Conservation (phyloP, 1,140 invertebrate species). For the Wiebesia pumilae region DNA sequence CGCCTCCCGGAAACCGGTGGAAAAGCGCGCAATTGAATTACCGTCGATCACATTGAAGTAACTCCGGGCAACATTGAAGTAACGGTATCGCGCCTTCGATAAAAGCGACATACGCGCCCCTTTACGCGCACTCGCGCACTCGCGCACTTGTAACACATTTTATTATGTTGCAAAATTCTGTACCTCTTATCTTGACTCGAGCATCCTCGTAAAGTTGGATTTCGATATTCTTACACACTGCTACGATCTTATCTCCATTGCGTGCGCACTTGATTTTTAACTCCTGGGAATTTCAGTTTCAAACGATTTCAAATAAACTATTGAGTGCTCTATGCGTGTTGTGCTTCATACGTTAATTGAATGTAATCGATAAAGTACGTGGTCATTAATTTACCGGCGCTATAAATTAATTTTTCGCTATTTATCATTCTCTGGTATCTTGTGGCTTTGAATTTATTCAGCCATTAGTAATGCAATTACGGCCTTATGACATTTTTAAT, state of each 20-base stretch:
- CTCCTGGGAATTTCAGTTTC: neutral
- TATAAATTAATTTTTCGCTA: neutral
- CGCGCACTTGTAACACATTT: neutral
- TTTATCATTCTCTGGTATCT: neutral
- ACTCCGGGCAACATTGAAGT: conserved; percentile 16
- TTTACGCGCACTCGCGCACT: too few species aligned
- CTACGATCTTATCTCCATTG: neutral
- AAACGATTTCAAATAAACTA: neutral
- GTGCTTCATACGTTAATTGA: neutral
- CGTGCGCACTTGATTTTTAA: neutral
- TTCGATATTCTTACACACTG: conserved; percentile 1
- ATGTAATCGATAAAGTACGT: neutral
- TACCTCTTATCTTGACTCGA: neutral
- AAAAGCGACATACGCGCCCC: neutral
- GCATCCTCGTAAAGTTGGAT: neutral
- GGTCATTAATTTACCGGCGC: neutral
- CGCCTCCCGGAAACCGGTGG: conserved; percentile 35
- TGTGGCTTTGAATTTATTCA: neutral
- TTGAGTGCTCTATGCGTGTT: neutral
- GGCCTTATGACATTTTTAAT: neutral
- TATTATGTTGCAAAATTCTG: conserved; percentile 6
- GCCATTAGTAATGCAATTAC: neutral
- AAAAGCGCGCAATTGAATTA: conserved; percentile 53
- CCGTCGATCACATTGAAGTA: conserved; percentile 45
- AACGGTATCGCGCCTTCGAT: conserved; percentile 20